Conservation (phyloP, 23 tunicate species). For the Trididemnum miniatum region DNA sequence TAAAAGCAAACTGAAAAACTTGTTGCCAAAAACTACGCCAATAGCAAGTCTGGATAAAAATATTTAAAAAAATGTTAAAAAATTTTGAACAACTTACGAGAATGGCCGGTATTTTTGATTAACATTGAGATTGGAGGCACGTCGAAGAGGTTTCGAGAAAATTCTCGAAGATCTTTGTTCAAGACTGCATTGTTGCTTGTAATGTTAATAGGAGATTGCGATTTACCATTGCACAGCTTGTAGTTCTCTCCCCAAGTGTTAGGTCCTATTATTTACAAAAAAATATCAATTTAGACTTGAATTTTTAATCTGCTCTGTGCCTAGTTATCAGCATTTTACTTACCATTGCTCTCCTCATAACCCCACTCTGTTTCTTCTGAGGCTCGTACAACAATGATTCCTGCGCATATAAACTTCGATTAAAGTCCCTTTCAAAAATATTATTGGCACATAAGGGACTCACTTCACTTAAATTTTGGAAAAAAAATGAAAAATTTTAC, state of each 20-base stretch:
- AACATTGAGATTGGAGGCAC: conserved; percentile 8
- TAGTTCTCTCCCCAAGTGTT: not conserved
- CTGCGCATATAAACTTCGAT: no score
- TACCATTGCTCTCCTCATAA: not conserved
- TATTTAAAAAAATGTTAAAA: not conserved
- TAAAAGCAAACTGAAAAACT: no score
- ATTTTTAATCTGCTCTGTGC: no score
- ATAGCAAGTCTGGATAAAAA: not conserved
- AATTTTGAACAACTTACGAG: not conserved
- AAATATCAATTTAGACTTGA: no score
- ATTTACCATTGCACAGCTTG: not conserved
- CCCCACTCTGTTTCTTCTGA: not conserved
- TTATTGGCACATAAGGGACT: no score
- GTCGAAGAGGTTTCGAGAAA: not conserved
- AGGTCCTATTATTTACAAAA: not conserved
- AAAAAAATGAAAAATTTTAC: no score
- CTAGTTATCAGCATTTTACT: no score
- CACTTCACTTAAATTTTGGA: no score
- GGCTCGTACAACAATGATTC: no score
- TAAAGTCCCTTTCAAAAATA: no score
- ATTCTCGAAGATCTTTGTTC: not conserved
- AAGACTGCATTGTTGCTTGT: not conserved
- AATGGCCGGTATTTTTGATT: conserved; percentile 47
- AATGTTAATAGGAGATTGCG: conserved; percentile 48
- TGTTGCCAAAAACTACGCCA: not conserved